A percentile compares a stretch with the other conserved stretches of the same genome.
phyloP scores from a whole-genome alignment of 1,140 invertebrate genomes.

The Pogonomyrmex californicus region DNA sequence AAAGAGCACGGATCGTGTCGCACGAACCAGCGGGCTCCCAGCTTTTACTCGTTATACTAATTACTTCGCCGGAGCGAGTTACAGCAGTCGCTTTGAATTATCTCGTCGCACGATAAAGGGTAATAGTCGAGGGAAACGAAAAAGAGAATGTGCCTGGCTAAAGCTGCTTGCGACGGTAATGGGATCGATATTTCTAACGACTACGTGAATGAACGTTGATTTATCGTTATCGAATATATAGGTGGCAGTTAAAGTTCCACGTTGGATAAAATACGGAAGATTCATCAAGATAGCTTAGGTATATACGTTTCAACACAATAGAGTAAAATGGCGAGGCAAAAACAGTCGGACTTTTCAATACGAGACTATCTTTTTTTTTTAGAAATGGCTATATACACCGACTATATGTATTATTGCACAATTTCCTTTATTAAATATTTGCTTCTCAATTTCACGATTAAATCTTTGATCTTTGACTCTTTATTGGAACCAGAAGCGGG shows the following conservation, averaged over 20 bases:
- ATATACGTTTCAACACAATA: neutral
- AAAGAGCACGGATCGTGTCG: constrained; percentile 65
- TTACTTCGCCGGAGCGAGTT: constrained; percentile 61
- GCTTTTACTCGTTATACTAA: constrained; percentile 66
- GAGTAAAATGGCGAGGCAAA: neutral
- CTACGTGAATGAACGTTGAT: constrained; percentile 54
- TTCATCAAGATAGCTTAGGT: neutral
- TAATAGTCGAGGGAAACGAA: constrained; percentile 72
- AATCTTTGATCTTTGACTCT: neutral
- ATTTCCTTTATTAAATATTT: neutral
- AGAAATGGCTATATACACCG: neutral
- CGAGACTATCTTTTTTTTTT: neutral
- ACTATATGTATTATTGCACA: neutral
- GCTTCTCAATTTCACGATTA: too few relatives aligned
- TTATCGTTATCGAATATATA: constrained; percentile 58
- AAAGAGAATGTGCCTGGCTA: constrained; percentile 64
- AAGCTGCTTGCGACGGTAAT: constrained; percentile 59
- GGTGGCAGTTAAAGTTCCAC: constrained; percentile 37
- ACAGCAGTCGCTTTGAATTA: constrained; percentile 66
- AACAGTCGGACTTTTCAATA: neutral
- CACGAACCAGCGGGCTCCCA: constrained; percentile 44
- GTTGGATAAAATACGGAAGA: constrained; percentile 5
- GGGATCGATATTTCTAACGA: constrained; percentile 64
- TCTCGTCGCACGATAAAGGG: constrained; percentile 72
- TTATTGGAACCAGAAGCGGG: neutral